phyloP scores from a whole-genome alignment of 2,888 invertebrate species.

The Lasioglossum vierecki region DNA sequence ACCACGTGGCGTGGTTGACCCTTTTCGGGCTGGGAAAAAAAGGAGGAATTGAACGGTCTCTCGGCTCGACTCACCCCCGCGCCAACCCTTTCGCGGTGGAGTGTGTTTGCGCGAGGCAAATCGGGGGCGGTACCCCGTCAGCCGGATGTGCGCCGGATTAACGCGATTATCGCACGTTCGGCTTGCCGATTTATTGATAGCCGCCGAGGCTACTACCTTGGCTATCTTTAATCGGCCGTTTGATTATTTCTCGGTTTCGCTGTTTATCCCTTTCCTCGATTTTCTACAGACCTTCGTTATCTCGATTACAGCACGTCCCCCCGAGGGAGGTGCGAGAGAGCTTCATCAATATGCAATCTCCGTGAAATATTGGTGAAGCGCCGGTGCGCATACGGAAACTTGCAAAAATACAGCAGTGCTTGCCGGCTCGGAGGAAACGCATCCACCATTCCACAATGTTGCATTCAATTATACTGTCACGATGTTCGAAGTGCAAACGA shows the following conservation, averaged over 20 bases:
- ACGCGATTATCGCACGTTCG: conserved; percentile 70
- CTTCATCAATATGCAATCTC: neutral
- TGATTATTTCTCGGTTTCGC: conserved; percentile 52
- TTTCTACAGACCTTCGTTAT: neutral
- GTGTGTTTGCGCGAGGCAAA: conserved; percentile 68
- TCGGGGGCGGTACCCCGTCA: conserved; percentile 63
- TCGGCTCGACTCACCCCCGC: conserved; percentile 49
- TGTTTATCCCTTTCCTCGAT: conserved; percentile 22
- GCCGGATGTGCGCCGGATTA: conserved; percentile 69
- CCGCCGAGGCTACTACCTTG: conserved; percentile 28
- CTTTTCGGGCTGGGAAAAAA: conserved; percentile 57
- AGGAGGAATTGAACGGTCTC: conserved; percentile 50
- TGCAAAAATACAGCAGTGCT: neutral
- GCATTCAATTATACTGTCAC: neutral
- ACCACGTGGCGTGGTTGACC: conserved; percentile 69
- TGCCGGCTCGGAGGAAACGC: neutral
- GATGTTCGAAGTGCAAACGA: neutral
- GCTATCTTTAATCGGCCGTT: conserved; percentile 54
- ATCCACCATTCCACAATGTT: neutral
- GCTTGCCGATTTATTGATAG: conserved; percentile 60
- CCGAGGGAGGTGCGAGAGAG: neutral
- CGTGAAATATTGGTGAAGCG: neutral
- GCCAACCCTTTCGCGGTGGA: conserved; percentile 34
- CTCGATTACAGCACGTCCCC: neutral
- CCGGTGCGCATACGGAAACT: neutral